Conservation (phyloP, 2,888 invertebrate genomes). For the Phaonia tiefii region DNA sequence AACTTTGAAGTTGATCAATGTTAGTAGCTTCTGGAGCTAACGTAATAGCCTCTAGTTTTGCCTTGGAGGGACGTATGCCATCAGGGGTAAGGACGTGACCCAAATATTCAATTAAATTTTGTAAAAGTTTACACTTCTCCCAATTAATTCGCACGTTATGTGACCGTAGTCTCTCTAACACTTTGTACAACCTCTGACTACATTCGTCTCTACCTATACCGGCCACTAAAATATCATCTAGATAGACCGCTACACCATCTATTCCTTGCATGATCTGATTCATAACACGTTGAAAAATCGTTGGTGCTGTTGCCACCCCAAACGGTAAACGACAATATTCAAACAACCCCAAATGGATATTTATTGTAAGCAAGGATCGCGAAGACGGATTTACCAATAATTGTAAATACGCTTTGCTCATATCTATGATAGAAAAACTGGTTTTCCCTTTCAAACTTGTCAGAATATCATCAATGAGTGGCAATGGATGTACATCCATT, state of each 20-base stretch:
- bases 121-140: slow-evolving; percentile 55
- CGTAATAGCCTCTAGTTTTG: slow-evolving; percentile 52
- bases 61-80: slow-evolving; percentile 58
- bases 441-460: slow-evolving; percentile 63
- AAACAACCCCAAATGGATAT: slow-evolving; percentile 67
- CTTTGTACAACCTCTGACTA: slow-evolving; percentile 27
- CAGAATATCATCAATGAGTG: slow-evolving; percentile 49
- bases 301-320: slow-evolving; percentile 53
- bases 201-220: slow-evolving; percentile 41
- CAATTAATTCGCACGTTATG: slow-evolving; percentile 42
- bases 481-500: slow-evolving; percentile 53
- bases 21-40: slow-evolving; percentile 30
- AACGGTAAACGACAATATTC: slow-evolving; percentile 41
- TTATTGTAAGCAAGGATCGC: slow-evolving; percentile 70
- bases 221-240: slow-evolving; percentile 53
- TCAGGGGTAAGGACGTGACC: slow-evolving; percentile 51
- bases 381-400: too few relatives aligned
- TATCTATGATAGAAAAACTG: slow-evolving; percentile 61
- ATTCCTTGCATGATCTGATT: slow-evolving; percentile 45
- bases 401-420: slow-evolving; percentile 44
- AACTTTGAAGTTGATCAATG: slow-evolving; percentile 43
- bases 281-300: slow-evolving; percentile 53
- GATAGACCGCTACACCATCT: slow-evolving; percentile 46
- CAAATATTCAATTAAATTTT: slow-evolving; percentile 47
- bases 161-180: slow-evolving; percentile 41